Conservation (phyloP, 2,888 invertebrate species). For the Hyalella azteca region DNA sequence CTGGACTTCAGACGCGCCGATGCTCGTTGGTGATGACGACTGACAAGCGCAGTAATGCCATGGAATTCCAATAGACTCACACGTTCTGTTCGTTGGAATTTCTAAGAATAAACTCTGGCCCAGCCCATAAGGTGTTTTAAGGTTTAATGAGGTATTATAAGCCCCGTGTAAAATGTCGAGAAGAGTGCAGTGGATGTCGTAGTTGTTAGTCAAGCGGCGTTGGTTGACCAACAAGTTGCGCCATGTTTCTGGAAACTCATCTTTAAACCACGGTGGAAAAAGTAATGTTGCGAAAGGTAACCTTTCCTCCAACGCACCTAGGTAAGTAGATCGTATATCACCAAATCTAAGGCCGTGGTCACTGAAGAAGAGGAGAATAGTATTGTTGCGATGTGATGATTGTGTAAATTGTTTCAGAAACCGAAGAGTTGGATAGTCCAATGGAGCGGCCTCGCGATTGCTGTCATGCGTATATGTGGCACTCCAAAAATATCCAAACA, state of each 20-base stretch:
- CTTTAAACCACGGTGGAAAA: slow-evolving; percentile 75
- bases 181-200: slow-evolving; percentile 82
- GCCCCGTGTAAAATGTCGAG: slow-evolving; percentile 68
- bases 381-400: background rate
- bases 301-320: slow-evolving; percentile 63
- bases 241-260: slow-evolving; percentile 70
- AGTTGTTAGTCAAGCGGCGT: slow-evolving; percentile 77
- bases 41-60: slow-evolving; percentile 19
- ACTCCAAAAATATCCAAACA: slow-evolving; percentile 11
- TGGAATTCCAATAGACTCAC: slow-evolving; percentile 1
- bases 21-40: background rate
- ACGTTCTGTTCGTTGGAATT: slow-evolving; percentile 19
- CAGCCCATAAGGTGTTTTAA: background rate
- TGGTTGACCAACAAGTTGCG: slow-evolving; percentile 73
- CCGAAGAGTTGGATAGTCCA: background rate
- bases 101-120: slow-evolving; percentile 33
- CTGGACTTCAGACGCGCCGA: background rate
- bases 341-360: slow-evolving; percentile 41
- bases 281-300: slow-evolving; percentile 79
- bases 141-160: background rate
- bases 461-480: background rate
- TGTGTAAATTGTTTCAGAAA: background rate
- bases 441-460: background rate
- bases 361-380: background rate
- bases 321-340: slow-evolving; percentile 12